These are phyloP conservation scores for Valencia hispanica DNA, from an alignment of 2,797 vertebrate genomes.

Conservation along the genomic window DNA sequence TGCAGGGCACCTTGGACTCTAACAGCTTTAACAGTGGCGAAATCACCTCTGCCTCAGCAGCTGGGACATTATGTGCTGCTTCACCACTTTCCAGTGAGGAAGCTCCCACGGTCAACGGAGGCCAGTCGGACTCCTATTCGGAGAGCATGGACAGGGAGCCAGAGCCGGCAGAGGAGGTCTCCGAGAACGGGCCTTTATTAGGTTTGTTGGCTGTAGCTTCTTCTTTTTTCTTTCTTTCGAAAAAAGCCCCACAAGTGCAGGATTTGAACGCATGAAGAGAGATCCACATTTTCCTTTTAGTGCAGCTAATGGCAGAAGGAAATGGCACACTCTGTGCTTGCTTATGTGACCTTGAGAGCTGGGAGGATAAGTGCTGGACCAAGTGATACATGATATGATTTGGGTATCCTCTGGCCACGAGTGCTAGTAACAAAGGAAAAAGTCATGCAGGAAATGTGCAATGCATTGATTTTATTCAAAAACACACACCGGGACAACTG, in stretches of 20 bases:
- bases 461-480: slow-evolving; percentile 8
- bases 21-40: slow-evolving; percentile 69
- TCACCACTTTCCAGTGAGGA: slow-evolving; percentile 80
- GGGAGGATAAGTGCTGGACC: slow-evolving; percentile 35
- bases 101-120: slow-evolving; percentile 86
- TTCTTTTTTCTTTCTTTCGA: not conserved
- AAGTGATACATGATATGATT: slow-evolving; percentile 49
- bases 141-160: slow-evolving; percentile 88
- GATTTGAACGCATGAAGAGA: not conserved
- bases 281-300: slow-evolving; percentile 8
- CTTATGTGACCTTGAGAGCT: slow-evolving; percentile 43
- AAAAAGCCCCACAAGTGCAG: not conserved
- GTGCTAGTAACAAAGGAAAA: slow-evolving; percentile 5
- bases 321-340: slow-evolving; percentile 37
- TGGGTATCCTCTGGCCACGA: slow-evolving; percentile 22
- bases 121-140: slow-evolving; percentile 86
- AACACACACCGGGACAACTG: slow-evolving; percentile 5
- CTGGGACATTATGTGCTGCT: slow-evolving; percentile 61
- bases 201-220: slow-evolving; percentile 50
- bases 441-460: slow-evolving; percentile 19
- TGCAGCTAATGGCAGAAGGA: slow-evolving; percentile 1
- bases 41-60: slow-evolving; percentile 30
- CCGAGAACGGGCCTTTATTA: slow-evolving; percentile 93
- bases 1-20: slow-evolving; percentile 79
- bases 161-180: slow-evolving; percentile 89